These are phyloP conservation scores for Patella depressa DNA, from an alignment of 2,888 invertebrate genomes.

Conservation along the genomic window DNA sequence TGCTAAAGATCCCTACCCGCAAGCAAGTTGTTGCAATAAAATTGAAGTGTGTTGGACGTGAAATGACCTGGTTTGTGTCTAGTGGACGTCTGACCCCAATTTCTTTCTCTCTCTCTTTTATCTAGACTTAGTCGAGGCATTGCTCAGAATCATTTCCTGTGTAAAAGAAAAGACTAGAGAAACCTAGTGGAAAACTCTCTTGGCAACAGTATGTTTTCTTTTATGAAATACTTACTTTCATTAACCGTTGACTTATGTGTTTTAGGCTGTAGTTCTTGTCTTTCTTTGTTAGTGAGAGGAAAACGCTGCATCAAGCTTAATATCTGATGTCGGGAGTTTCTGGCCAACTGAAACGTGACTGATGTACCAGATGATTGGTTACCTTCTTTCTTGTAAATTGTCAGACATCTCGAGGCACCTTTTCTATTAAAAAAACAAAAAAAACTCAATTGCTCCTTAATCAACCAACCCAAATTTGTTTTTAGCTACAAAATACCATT, in stretches of 20 bases:
- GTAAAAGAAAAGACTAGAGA: too few relatives aligned
- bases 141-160: too few relatives aligned
- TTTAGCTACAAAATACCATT: too few relatives aligned
- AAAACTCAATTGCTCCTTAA: background rate
- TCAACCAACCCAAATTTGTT: background rate
- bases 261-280: constrained; percentile 80
- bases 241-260: constrained; percentile 78
- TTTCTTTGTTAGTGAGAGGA: constrained; percentile 80
- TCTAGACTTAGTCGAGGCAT: too few relatives aligned
- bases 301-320: constrained; percentile 78
- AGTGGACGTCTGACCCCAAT: too few relatives aligned
- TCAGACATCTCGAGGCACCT: constrained; percentile 79
- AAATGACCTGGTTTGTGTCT: too few relatives aligned
- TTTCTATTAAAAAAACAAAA: constrained; percentile 69
- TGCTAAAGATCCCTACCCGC: too few relatives aligned
- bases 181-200: too few relatives aligned
- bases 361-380: constrained; percentile 72
- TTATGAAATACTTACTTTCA: constrained; percentile 71
- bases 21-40: too few relatives aligned
- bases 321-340: constrained; percentile 78
- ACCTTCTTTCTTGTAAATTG: constrained; percentile 80
- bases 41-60: too few relatives aligned
- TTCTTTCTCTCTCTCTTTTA: too few relatives aligned
- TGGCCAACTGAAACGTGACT: constrained; percentile 76
- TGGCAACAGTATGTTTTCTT: too few relatives aligned